Evolutionary conservation across 2,888 invertebrate genomes (phyloP).

Genomic region (Lasioglossum lativentre): DNA sequence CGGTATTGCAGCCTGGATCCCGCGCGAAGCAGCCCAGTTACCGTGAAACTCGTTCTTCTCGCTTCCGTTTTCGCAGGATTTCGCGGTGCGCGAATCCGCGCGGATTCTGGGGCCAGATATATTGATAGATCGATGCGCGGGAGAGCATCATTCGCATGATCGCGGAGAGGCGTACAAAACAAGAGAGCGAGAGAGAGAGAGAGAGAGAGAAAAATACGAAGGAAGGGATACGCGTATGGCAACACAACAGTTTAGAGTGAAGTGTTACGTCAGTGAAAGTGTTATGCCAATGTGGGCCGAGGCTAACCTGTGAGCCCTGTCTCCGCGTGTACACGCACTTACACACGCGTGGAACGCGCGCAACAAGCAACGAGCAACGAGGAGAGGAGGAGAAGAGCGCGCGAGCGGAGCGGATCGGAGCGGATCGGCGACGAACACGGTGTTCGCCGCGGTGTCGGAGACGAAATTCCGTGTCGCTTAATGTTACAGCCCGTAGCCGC

Average conservation of each 20-base stretch:
- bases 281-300: slow-evolving; percentile 85
- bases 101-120: not conserved
- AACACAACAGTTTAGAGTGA: slow-evolving; percentile 84
- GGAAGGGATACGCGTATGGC: slow-evolving; percentile 70
- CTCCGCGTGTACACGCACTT: slow-evolving; percentile 74
- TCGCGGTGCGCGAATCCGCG: not conserved
- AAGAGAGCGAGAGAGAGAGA: slow-evolving; percentile 31
- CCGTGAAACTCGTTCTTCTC: not conserved
- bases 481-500: slow-evolving; percentile 31
- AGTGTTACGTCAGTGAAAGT: slow-evolving; percentile 85
- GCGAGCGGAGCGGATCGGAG: slow-evolving; percentile 26
- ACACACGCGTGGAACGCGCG: slow-evolving; percentile 32
- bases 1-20: not conserved
- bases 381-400: slow-evolving; percentile 54
- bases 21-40: not conserved
- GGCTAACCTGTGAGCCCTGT: slow-evolving; percentile 84
- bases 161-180: slow-evolving; percentile 13
- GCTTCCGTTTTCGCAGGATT: not conserved
- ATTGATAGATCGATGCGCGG: slow-evolving; percentile 25
- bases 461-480: slow-evolving; percentile 60
- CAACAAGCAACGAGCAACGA: slow-evolving; percentile 17
- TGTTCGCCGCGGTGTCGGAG: slow-evolving; percentile 6
- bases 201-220: slow-evolving; percentile 19
- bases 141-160: slow-evolving; percentile 49
- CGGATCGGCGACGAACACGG: slow-evolving; percentile 19